Evolutionary conservation across 2,888 invertebrate species (phyloP), one percentile per base, ranked within the genome.

Genomic region (Melanostoma scalare): DNA sequence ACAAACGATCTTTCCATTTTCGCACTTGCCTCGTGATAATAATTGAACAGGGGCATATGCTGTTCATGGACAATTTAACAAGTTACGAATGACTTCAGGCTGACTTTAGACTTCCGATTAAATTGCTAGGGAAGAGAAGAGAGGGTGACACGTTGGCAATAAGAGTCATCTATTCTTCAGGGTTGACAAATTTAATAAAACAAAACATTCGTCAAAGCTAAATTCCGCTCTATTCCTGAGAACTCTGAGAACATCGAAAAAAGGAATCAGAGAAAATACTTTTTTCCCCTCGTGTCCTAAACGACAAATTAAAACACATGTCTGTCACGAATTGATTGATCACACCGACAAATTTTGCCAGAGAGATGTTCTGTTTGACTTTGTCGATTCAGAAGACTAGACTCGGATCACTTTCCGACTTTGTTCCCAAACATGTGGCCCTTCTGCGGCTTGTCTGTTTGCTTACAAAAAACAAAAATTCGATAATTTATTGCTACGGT

Each of bases 251-350:
- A 60, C 46, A 6, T 5, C 50, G 38, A 52, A 20, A 38, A 55
- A 6, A 30, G 8, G 0, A 8, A 6, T 2, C 6, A 31, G 9
- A 36, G 44, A 68, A 30, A 46, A 6, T n/a, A 9, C 38, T 31
- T 42, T 61, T 63, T 75, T 61, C 63, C 71, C 52, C 48, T 35
- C 33, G 20, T 31, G 38, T 33, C 53, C 2, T 68, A 30, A 33
- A 65, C 63, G 84, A 84, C 84, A 84, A 84, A 84, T 84, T 74
- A 52, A 50, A 50, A 65, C 68, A 53, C 78, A 69, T 69, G 63
- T 77, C 53, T 71, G 84, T 75, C 84, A 65, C 65, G 60, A 69
- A 75, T 75, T 84, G 84, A 84, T 84, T 75, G 79, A 84, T 84
- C 74, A 44, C 44, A 71, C 82, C 82, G 82, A 52, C 81, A 68